Conservation (phyloP, 2,888 invertebrate genomes). For the Ormyrus thymus region DNA sequence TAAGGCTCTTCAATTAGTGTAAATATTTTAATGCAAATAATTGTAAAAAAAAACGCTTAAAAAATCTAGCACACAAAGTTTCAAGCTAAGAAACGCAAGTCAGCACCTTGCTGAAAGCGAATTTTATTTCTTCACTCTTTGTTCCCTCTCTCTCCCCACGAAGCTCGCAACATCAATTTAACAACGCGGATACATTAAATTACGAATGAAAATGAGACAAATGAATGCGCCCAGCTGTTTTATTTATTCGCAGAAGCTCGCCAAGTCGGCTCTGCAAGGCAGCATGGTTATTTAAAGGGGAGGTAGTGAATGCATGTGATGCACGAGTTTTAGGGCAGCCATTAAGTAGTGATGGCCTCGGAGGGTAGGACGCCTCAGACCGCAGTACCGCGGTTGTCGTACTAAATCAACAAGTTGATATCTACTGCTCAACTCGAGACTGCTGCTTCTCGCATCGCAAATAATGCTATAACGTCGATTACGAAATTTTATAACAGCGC, state of each 20-base stretch:
- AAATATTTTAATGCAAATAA: too few relatives aligned
- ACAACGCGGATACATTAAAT: slow-evolving; percentile 36
- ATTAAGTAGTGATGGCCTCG: slow-evolving; percentile 66
- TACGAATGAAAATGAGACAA: slow-evolving; percentile 38
- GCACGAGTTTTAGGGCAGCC: slow-evolving; percentile 62
- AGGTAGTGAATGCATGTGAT: slow-evolving; percentile 49
- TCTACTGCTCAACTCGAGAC: slow-evolving; percentile 59
- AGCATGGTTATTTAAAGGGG: too few relatives aligned
- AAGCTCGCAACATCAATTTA: slow-evolving; percentile 30
- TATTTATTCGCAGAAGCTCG: slow-evolving; percentile 29
- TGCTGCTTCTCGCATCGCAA: slow-evolving; percentile 29
- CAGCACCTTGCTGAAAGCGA: neutral
- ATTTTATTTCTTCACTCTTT: neutral
- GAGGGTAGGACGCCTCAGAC: slow-evolving; percentile 64
- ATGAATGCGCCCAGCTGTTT: slow-evolving; percentile 34
- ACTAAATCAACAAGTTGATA: slow-evolving; percentile 74
- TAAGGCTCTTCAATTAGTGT: too few relatives aligned
- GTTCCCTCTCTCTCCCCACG: neutral
- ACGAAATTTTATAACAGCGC: neutral
- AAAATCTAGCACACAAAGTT: too few relatives aligned
- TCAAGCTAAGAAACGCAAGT: too few relatives aligned
- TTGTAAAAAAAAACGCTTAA: too few relatives aligned
- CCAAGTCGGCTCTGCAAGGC: neutral
- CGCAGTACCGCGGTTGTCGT: slow-evolving; percentile 65
- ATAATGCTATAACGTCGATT: slow-evolving; percentile 37